These are phyloP conservation scores for Sebastolobus alascanus DNA, from an alignment of 2,797 vertebrate genomes.

Conservation along the genomic window DNA sequence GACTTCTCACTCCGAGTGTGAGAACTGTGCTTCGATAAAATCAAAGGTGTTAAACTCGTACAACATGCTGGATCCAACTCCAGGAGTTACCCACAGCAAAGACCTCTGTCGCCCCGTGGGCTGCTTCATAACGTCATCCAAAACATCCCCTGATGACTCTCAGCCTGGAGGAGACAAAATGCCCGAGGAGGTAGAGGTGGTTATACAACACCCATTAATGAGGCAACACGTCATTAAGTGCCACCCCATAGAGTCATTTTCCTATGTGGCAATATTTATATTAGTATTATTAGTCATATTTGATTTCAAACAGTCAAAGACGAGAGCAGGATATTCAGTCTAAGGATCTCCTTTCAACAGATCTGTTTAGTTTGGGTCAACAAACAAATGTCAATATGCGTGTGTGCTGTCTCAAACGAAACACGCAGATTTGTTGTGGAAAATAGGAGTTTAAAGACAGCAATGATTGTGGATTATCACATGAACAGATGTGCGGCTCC, in stretches of 20 bases:
- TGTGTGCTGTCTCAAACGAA: background rate
- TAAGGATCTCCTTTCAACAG: background rate
- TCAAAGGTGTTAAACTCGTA: background rate
- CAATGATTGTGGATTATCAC: background rate
- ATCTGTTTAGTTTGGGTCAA: constrained; percentile 7
- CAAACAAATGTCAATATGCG: constrained; percentile 3
- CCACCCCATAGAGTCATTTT: background rate
- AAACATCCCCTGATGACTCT: background rate
- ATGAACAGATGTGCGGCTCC: background rate
- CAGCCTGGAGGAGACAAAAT: background rate
- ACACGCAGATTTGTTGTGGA: background rate
- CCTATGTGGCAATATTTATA: constrained; percentile 2
- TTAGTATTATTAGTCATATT: background rate
- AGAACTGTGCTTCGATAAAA: background rate
- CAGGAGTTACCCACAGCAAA: background rate
- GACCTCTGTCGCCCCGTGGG: no score
- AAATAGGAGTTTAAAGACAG: background rate
- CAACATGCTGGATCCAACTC: background rate
- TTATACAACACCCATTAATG: background rate
- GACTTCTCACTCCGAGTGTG: background rate
- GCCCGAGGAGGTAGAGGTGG: background rate
- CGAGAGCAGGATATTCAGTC: background rate
- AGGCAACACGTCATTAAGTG: background rate
- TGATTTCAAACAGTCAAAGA: background rate
- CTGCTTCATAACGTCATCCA: background rate